Evolutionary conservation across 2,113 vertebrate genomes (phyloP).

Genomic region (Emydocephalus ijimae): DNA sequence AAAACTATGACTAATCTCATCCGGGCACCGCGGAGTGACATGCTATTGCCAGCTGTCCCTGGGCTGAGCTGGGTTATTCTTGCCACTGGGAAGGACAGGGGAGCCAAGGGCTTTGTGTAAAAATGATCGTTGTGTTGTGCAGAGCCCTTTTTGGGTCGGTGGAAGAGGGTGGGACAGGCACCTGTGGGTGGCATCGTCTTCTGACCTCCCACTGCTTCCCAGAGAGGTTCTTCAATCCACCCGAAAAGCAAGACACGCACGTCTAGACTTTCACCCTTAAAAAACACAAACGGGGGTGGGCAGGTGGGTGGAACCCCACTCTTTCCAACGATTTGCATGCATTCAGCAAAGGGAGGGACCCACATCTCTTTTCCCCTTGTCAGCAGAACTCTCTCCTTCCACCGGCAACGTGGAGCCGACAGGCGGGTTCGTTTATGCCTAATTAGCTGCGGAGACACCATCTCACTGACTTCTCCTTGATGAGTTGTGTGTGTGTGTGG

Average conservation of each 20-base stretch:
- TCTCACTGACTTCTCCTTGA: neutral
- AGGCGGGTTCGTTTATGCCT: neutral
- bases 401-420: neutral
- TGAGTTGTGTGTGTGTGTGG: neutral
- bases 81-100: neutral
- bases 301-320: neutral
- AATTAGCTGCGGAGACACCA: conserved; percentile 14
- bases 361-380: neutral
- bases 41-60: neutral
- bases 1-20: conserved; percentile 6
- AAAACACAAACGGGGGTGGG: neutral
- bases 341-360: neutral
- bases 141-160: neutral
- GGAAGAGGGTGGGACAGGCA: neutral
- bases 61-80: neutral
- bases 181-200: neutral
- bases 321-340: neutral
- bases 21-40: neutral
- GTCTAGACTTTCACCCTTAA: neutral
- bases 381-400: neutral
- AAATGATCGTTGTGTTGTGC: neutral
- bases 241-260: neutral
- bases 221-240: neutral
- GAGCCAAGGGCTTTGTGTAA: neutral
- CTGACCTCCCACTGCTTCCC: neutral